Evolutionary conservation across 2,888 invertebrate species (phyloP).

Genomic region (Apodemia zela): DNA sequence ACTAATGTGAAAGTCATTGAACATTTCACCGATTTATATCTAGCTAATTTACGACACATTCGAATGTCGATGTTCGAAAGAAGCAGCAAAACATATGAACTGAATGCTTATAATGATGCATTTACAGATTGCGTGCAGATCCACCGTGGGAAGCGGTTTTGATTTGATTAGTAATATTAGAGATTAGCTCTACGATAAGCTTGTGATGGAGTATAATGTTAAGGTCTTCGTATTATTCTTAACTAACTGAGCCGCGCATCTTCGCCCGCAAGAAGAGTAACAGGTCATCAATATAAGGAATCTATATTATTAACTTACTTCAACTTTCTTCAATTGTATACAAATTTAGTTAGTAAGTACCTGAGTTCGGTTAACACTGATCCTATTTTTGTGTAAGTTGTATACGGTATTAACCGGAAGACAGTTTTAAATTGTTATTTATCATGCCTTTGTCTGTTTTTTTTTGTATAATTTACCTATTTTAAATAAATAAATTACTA

Average conservation of each 20-base stretch:
- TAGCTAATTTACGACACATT: background rate
- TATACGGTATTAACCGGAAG: too few species aligned
- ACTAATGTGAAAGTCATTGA: conserved; percentile 2
- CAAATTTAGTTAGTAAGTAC: too few species aligned
- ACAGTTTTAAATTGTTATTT: too few species aligned
- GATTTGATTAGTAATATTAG: conserved; percentile 23
- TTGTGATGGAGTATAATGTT: conserved; percentile 1
- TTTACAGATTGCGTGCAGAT: conserved; percentile 5
- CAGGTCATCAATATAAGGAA: too few species aligned
- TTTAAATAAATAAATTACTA: too few species aligned
- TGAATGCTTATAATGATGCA: conserved; percentile 14
- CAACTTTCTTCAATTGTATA: too few species aligned
- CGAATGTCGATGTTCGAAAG: background rate
- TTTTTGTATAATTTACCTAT: too few species aligned
- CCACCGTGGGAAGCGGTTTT: conserved; percentile 23
- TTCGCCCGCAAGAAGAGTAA: too few species aligned
- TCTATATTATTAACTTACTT: too few species aligned
- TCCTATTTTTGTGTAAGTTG: too few species aligned
- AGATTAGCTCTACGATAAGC: conserved; percentile 21
- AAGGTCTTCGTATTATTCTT: background rate
- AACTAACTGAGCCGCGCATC: background rate
- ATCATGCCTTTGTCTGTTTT: too few species aligned
- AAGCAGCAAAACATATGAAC: background rate
- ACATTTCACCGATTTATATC: background rate
- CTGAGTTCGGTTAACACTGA: too few species aligned